Evolutionary conservation across 2,888 invertebrate species (phyloP).

Genomic region (Tetragonisca angustula): DNA sequence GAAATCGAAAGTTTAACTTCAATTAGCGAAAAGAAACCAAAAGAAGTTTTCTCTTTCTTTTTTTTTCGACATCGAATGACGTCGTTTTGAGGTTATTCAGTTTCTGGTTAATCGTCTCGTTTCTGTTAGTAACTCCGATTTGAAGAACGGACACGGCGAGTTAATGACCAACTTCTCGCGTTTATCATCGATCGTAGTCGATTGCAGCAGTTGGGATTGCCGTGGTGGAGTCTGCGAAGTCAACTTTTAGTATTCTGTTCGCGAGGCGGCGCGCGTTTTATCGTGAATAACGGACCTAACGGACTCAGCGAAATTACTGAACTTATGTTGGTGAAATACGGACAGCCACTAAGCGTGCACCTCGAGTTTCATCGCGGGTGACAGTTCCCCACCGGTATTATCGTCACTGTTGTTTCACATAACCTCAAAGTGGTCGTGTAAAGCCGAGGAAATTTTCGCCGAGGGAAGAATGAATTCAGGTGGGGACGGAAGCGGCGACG

Average conservation of each 20-base stretch:
- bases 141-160: background rate
- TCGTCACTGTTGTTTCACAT: conserved; percentile 16
- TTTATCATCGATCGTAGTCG: conserved; percentile 53
- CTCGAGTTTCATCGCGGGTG: conserved; percentile 27
- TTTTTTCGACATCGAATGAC: background rate
- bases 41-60: too few species aligned
- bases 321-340: conserved; percentile 40
- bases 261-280: conserved; percentile 44
- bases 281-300: conserved; percentile 46
- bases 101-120: background rate
- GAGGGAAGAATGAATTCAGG: conserved; percentile 74
- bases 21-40: background rate
- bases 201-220: conserved; percentile 8
- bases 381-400: conserved; percentile 28
- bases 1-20: too few species aligned
- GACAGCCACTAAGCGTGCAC: conserved; percentile 2
- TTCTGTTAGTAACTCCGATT: conserved; percentile 5
- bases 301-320: conserved; percentile 14
- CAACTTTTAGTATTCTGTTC: conserved; percentile 43
- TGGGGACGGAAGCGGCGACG: conserved; percentile 70
- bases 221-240: background rate
- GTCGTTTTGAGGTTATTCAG: background rate
- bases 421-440: conserved; percentile 43
- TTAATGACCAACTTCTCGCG: conserved; percentile 39
- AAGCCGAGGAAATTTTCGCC: background rate